These are phyloP conservation scores for Caenorhabditis inopinata DNA, from an alignment of 1,140 invertebrate species.

Conservation along the genomic window DNA sequence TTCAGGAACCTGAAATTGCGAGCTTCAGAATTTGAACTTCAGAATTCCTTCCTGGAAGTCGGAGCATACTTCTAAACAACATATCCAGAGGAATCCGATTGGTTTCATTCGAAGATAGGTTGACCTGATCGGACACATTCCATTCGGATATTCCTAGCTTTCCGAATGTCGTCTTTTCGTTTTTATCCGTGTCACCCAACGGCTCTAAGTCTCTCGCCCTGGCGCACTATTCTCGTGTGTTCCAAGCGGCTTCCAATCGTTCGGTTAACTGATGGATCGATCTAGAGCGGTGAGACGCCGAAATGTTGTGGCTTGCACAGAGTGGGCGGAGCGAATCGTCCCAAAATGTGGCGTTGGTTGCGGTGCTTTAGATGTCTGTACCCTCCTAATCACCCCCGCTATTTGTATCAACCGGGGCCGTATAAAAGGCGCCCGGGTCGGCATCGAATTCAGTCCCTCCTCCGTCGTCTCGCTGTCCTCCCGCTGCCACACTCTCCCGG, in stretches of 20 bases:
- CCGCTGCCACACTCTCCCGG: not conserved
- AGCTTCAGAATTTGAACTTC: too few relatives aligned
- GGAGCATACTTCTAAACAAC: too few relatives aligned
- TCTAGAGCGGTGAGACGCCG: not conserved
- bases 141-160: too few relatives aligned
- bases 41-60: too few relatives aligned
- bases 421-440: not conserved
- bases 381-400: slow-evolving; percentile 26
- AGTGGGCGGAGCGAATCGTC: slow-evolving; percentile 28
- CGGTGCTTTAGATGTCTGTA: not conserved
- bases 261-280: slow-evolving; percentile 26
- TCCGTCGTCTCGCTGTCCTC: not conserved
- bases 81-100: too few relatives aligned
- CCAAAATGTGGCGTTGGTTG: not conserved
- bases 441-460: slow-evolving; percentile 11
- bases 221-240: too few relatives aligned
- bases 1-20: too few relatives aligned
- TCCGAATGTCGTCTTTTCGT: too few relatives aligned
- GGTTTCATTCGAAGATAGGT: too few relatives aligned
- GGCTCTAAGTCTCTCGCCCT: too few relatives aligned
- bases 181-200: too few relatives aligned
- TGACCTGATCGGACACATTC: too few relatives aligned
- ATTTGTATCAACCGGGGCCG: not conserved
- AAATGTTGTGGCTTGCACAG: not conserved
- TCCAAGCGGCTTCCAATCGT: not conserved